Conservation (phyloP, 1,140 invertebrate species). For the Bacillus rossius region DNA sequence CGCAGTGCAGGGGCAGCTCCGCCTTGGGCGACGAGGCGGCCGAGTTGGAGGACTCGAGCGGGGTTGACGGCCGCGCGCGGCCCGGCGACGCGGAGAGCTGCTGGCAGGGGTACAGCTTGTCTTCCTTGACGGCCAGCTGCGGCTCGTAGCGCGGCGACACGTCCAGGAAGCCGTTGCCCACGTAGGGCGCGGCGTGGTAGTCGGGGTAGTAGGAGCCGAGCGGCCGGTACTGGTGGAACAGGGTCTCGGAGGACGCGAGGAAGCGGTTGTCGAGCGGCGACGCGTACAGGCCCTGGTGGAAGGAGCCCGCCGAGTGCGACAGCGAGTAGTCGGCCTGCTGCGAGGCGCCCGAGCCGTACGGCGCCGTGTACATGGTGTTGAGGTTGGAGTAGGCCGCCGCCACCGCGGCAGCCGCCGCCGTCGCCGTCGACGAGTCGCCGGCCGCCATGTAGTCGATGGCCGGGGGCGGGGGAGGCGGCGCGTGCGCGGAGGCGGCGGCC, state of each 20-base stretch:
- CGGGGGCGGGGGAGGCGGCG: slow-evolving; percentile 27
- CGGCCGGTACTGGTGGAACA: slow-evolving; percentile 81
- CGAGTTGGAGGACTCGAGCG: slow-evolving; percentile 41
- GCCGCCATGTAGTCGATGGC: slow-evolving; percentile 60
- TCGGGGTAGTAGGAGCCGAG: slow-evolving; percentile 69
- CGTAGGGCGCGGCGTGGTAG: slow-evolving; percentile 62
- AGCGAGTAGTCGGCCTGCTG: slow-evolving; percentile 56
- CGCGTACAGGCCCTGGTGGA: slow-evolving; percentile 64
- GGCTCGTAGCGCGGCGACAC: slow-evolving; percentile 51
- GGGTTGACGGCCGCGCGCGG: slow-evolving; percentile 32
- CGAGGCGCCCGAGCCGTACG: slow-evolving; percentile 48
- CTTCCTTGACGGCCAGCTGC: slow-evolving; percentile 42
- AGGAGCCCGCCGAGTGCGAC: slow-evolving; percentile 61
- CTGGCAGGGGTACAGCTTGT: slow-evolving; percentile 58
- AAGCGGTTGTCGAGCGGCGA: slow-evolving; percentile 66
- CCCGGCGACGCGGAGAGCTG: slow-evolving; percentile 41
- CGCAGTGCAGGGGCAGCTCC: slow-evolving; percentile 47
- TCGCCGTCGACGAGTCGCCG: slow-evolving; percentile 49
- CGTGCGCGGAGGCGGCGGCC: background rate
- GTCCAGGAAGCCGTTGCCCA: slow-evolving; percentile 75
- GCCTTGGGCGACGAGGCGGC: slow-evolving; percentile 54
- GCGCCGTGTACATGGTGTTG: slow-evolving; percentile 71
- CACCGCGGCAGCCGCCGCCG: slow-evolving; percentile 50
- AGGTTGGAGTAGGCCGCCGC: slow-evolving; percentile 75
- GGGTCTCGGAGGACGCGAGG: slow-evolving; percentile 67